Evolutionary conservation across 2,888 invertebrate genomes (phyloP).

Genomic region (Drosophila sordidapex): DNA sequence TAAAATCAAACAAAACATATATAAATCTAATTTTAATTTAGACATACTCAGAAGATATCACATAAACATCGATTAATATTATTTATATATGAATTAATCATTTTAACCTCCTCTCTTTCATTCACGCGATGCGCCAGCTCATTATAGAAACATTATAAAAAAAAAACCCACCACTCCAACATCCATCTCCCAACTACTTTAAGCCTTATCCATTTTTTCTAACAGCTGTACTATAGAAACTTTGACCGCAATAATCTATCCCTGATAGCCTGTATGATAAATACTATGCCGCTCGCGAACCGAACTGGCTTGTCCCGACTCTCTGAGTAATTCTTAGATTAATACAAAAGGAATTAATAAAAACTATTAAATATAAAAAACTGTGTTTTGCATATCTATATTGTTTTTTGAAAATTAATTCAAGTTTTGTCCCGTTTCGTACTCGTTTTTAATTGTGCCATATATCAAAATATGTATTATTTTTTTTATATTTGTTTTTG

Average conservation of each 20-base stretch:
- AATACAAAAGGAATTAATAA: conserved; percentile 55
- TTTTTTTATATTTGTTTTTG: conserved; percentile 21
- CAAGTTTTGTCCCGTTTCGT: conserved; percentile 9
- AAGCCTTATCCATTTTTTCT: conserved; percentile 63
- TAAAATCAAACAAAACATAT: conserved; percentile 73
- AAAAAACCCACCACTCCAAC: conserved; percentile 11
- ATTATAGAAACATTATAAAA: not conserved
- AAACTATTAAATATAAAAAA: conserved; percentile 54
- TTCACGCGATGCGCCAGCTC: conserved; percentile 14
- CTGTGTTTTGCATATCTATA: conserved; percentile 54
- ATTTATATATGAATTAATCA: conserved; percentile 30
- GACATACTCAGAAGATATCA: conserved; percentile 59
- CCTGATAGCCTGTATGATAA: conserved; percentile 35
- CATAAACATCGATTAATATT: conserved; percentile 46
- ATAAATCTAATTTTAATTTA: conserved; percentile 77
- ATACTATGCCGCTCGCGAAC: conserved; percentile 30
- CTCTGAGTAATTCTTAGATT: conserved; percentile 37
- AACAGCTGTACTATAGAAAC: conserved; percentile 75
- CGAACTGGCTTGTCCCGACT: conserved; percentile 31
- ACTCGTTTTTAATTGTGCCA: conserved; percentile 1
- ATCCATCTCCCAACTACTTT: conserved; percentile 45
- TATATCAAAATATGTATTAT: conserved; percentile 5
- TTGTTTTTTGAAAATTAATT: conserved; percentile 20
- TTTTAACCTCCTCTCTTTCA: conserved; percentile 50
- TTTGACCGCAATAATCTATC: conserved; percentile 36